Evolutionary conservation across 2,888 invertebrate genomes (phyloP).

Genomic region (Ariolimax columbianus): DNA sequence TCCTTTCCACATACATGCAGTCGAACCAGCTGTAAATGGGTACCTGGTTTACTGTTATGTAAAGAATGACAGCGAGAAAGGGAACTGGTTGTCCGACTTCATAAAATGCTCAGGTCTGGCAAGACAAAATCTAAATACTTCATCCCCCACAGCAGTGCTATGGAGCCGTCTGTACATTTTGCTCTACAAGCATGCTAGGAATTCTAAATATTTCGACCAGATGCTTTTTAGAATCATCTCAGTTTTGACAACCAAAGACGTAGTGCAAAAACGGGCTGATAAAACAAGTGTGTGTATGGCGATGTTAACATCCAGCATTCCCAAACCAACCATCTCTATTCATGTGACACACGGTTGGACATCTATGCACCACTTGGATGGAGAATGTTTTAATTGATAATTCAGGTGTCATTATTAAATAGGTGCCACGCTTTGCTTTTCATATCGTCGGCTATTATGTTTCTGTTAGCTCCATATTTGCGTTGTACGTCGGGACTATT

Average conservation of each 20-base stretch:
- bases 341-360: neutral
- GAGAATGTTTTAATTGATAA: slow-evolving; percentile 13
- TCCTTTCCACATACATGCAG: too few species aligned
- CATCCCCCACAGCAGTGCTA: too few species aligned
- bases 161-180: too few species aligned
- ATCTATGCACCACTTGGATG: neutral
- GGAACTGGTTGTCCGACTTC: too few species aligned
- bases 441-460: neutral
- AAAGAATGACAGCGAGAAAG: too few species aligned
- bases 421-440: neutral
- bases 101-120: too few species aligned
- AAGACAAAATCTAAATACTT: too few species aligned
- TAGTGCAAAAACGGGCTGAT: neutral
- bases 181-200: too few species aligned
- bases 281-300: neutral
- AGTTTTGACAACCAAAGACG: neutral
- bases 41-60: too few species aligned
- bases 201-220: slow-evolving; percentile 1
- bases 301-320: neutral
- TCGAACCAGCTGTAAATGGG: too few species aligned
- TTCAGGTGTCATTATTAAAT: neutral
- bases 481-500: neutral
- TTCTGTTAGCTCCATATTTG: neutral
- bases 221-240: neutral
- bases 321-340: neutral